Evolutionary conservation across 2,797 vertebrate genomes (phyloP), one percentile per base, ranked within the genome.

Genomic region (Poecilia picta): DNA sequence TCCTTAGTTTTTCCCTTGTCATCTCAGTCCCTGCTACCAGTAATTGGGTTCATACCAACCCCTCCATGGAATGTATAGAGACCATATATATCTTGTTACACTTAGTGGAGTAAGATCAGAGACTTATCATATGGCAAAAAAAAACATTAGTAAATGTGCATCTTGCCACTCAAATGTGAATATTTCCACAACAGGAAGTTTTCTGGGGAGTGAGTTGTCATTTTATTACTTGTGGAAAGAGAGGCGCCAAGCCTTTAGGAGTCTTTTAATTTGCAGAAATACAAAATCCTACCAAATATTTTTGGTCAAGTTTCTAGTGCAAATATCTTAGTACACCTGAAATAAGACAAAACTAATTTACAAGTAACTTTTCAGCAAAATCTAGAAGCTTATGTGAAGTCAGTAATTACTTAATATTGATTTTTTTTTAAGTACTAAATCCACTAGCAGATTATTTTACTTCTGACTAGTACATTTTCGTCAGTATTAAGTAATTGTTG

Each of bases 61-160:
- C 76, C 49, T 77, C 43, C 59, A n/a, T 62, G 49, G 68, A 74
- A 47, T 74, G 55, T 80, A 74, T 72, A 49, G 64, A 16, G 64
- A 16, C 76, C 18, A 73, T 47, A 77, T 73, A 82, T 78, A 76
- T 89, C 87, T 89, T 80, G 80, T 91, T 87, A 75, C n/a, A 41
- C 68, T 49, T 5, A 45, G 59, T 80, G 25, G 86, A 89, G 57
- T 82, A 70, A 78, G 83, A 79, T 78, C 86, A 76, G 31, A 72
- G 73, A 51, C 57, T 33, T 76, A 81, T 90, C 8, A 5, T 47
- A 85, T 39, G 73, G 73, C 73, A 66, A 74, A 74, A 71, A 68
- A 28, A 31, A 16, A 76, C 70, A 33, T 76, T 83, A 33, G 31
- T 23, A 72, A 33, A 66, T 28, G 10, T 13, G 25, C 12, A 49